Conservation (phyloP, 2,888 invertebrate species). For the Pachliopta kotzebuea region DNA sequence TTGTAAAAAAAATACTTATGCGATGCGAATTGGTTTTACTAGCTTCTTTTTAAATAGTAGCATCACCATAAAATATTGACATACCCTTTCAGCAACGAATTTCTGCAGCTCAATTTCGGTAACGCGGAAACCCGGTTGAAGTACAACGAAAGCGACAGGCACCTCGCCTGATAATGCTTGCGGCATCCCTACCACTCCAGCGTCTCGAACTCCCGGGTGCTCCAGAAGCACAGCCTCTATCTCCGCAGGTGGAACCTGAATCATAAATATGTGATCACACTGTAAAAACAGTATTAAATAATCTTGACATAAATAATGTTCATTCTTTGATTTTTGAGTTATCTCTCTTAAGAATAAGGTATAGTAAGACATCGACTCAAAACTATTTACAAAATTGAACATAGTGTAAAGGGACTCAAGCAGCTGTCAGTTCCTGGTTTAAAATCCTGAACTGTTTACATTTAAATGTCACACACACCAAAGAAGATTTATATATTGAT, state of each 20-base stretch:
- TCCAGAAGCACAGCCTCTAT: conserved; percentile 87
- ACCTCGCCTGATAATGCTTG: conserved; percentile 86
- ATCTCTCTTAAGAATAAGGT: no score
- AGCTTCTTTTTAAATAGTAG: no score
- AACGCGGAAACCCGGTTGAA: conserved; percentile 69
- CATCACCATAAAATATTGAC: neutral
- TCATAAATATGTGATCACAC: conserved; percentile 83
- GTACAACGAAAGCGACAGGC: conserved; percentile 87
- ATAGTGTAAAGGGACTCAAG: no score
- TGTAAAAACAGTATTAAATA: conserved; percentile 76
- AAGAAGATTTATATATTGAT: no score
- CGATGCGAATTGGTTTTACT: no score
- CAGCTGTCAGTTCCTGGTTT: no score
- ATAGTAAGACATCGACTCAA: no score
- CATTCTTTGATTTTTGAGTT: no score
- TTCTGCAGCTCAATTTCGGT: conserved; percentile 78
- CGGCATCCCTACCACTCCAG: conserved; percentile 88
- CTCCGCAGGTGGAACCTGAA: conserved; percentile 88
- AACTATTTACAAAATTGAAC: no score
- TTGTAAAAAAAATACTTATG: no score
- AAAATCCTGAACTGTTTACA: no score
- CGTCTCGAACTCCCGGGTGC: conserved; percentile 86
- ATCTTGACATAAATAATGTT: conserved; percentile 38
- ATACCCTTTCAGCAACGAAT: conserved; percentile 77
- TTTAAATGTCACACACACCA: no score